Conservation (phyloP, 2,797 vertebrate species). For the Rhinichthys osculus region DNA sequence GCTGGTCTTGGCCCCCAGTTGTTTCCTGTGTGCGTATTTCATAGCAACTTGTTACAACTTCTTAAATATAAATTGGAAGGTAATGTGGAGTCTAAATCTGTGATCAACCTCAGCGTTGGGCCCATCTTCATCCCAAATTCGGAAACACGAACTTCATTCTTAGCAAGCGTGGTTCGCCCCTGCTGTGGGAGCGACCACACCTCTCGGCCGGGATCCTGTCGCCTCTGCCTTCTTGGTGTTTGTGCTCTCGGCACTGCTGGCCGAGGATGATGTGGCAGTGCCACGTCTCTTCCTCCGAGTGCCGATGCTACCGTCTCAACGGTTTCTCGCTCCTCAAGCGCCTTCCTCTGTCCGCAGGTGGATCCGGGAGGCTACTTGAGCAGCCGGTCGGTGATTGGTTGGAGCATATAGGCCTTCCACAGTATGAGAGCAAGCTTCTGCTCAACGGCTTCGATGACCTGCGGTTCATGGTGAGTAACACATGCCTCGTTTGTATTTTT, state of each 20-base stretch:
- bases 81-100: constrained; percentile 15
- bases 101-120: constrained; percentile 4
- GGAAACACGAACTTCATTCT: background rate
- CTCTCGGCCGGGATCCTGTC: constrained; percentile 72
- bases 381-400: constrained; percentile 98
- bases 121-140: background rate
- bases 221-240: constrained; percentile 74
- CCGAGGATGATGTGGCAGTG: constrained; percentile 96
- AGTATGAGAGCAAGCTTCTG: constrained; percentile 97
- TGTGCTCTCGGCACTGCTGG: constrained; percentile 79
- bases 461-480: constrained; percentile 92
- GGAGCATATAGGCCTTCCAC: constrained; percentile 93
- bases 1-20: background rate
- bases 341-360: constrained; percentile 91
- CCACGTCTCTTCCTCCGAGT: constrained; percentile 93
- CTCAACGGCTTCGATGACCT: constrained; percentile 98
- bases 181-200: constrained; percentile 71
- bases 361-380: constrained; percentile 83
- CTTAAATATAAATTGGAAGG: background rate
- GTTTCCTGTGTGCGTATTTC: background rate
- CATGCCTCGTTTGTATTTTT: background rate
- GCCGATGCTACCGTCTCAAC: constrained; percentile 94
- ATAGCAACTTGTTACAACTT: background rate
- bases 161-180: constrained; percentile 62
- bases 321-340: constrained; percentile 92